Evolutionary conservation across 2,888 invertebrate genomes (phyloP), one percentile per base, ranked within the genome.

Genomic region (Amphipyra tragopoginis): DNA sequence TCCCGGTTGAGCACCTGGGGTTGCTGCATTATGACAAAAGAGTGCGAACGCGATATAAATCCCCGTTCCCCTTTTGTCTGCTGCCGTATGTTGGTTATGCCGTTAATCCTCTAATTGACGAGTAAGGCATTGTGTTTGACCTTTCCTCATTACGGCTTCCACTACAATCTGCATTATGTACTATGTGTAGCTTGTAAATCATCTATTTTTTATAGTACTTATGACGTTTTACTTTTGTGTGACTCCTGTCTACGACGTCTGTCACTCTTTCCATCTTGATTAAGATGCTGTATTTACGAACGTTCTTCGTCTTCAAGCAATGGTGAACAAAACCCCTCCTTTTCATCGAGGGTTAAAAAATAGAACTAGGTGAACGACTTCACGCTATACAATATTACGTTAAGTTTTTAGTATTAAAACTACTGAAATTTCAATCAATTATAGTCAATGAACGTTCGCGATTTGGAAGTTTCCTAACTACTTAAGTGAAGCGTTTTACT

Each of bases 121-220:
- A 80, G 82, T 81, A 65, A 75, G 77, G 79, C 78, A 84, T 84
- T 86, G 82, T 83, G 77, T 83, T 75, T 86, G 90, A 88, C 90
- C 90, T 90, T 88, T 76, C 80, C 75, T 88, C 85, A 87, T 90
- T 89, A 88, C 84, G 90, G 88, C 88, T 91, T 90, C 90, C 71
- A 82, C 70, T 73, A 78, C 67, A 76, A 74, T 72, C 57, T 77
- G 68, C 76, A 65, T 36, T 34, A 74, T 50, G 42, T 58, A 36
- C 47, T 58, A 44, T 55, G 45, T 64, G 40, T 57, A 72, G 40
- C 40, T 53, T 50, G 57, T 62, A 62, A 49, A 65, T 54, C 45
- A 59, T 48, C 7, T 69, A 29, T 36, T 21, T 21, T 65, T 57
- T 62, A 56, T 50, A 47, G 33, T 48, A 59, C 51, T 15, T 44